These are phyloP conservation scores for Therioaphis trifolii DNA, from an alignment of 2,888 invertebrate genomes.

Conservation along the genomic window DNA sequence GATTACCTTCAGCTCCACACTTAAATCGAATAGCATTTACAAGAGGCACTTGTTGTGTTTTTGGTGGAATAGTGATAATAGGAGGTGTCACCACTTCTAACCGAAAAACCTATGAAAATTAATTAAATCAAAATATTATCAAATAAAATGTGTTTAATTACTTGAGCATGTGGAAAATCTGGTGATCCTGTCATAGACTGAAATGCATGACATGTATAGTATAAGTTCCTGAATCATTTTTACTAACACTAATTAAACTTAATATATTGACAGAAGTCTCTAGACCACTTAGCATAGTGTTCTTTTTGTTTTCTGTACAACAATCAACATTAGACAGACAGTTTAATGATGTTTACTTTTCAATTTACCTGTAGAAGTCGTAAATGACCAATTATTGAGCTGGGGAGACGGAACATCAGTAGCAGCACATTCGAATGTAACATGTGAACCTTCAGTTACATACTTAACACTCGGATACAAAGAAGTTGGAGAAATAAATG, in stretches of 20 bases:
- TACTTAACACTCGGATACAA: constrained; percentile 59
- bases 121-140: constrained; percentile 14
- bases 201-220: constrained; percentile 69
- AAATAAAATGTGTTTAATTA: constrained; percentile 22
- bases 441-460: constrained; percentile 70
- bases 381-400: constrained; percentile 71
- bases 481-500: constrained; percentile 58
- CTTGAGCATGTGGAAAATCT: constrained; percentile 35
- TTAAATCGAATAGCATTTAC: constrained; percentile 78
- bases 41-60: constrained; percentile 73
- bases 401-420: constrained; percentile 74
- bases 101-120: constrained; percentile 71
- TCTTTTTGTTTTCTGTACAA: constrained; percentile 60
- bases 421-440: constrained; percentile 74
- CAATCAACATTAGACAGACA: constrained; percentile 25
- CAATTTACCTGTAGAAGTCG: constrained; percentile 67
- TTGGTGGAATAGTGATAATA: constrained; percentile 73
- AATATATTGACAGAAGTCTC: constrained; percentile 69
- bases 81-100: constrained; percentile 75
- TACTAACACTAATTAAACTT: constrained; percentile 68
- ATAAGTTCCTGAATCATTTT: constrained; percentile 69
- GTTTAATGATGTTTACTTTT: constrained; percentile 61
- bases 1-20: constrained; percentile 77
- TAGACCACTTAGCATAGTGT: constrained; percentile 65
- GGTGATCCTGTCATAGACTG: constrained; percentile 55